A percentile compares a stretch with the other conserved stretches of the same genome.
Conservation (phyloP, 2,888 invertebrate species). For the Sarcophaga rosellei region DNA sequence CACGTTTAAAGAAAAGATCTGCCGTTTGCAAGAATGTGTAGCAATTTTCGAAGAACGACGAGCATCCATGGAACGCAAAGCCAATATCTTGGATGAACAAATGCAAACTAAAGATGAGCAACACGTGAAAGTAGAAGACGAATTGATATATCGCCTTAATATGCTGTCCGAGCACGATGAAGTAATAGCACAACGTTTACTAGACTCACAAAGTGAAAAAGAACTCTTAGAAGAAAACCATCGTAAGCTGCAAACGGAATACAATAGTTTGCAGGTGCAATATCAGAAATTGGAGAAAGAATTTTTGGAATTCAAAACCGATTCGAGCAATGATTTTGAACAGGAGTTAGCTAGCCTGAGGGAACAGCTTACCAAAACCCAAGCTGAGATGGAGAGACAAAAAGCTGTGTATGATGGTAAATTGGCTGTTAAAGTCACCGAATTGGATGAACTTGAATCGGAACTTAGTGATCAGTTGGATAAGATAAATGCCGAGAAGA, state of each 20-base stretch:
- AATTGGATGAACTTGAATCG: slow-evolving; percentile 82
- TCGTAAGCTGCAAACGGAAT: slow-evolving; percentile 81
- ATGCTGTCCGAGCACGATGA: slow-evolving; percentile 85
- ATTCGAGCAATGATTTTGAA: slow-evolving; percentile 81
- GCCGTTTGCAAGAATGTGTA: slow-evolving; percentile 86
- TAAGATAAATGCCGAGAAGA: slow-evolving; percentile 75
- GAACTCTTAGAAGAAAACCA: slow-evolving; percentile 82
- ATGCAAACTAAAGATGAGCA: slow-evolving; percentile 84
- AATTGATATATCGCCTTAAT: slow-evolving; percentile 84
- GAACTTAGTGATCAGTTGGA: slow-evolving; percentile 81
- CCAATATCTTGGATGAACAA: slow-evolving; percentile 84
- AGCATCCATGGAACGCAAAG: slow-evolving; percentile 84
- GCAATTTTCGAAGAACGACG: slow-evolving; percentile 84
- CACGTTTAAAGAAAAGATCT: slow-evolving; percentile 85
- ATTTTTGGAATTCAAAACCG: slow-evolving; percentile 78
- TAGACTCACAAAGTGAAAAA: slow-evolving; percentile 83
- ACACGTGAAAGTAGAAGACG: slow-evolving; percentile 85
- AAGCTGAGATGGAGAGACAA: slow-evolving; percentile 82
- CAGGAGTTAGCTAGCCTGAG: slow-evolving; percentile 73
- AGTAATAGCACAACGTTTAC: slow-evolving; percentile 83
- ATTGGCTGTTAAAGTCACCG: slow-evolving; percentile 79
- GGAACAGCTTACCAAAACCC: slow-evolving; percentile 81
- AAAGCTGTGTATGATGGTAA: slow-evolving; percentile 81
- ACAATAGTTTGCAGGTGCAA: slow-evolving; percentile 80
- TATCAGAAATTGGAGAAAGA: slow-evolving; percentile 81